Percentiles rank a stretch among this genome's conserved stretches.
Conservation (phyloP, 2,797 vertebrate species). For the Notamacropus eugenii region DNA sequence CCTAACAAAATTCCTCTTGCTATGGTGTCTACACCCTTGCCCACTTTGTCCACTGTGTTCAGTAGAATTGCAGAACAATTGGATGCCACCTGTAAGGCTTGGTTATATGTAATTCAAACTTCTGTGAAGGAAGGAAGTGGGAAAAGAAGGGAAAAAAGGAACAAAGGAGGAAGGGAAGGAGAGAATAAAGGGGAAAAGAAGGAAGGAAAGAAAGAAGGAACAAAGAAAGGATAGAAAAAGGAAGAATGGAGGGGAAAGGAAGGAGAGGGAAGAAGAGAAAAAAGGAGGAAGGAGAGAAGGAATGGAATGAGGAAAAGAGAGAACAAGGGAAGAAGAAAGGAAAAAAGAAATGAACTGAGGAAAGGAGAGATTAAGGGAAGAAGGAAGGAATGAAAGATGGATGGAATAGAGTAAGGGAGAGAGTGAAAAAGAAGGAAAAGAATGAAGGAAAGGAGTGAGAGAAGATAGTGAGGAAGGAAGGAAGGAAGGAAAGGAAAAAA, state of each 20-base stretch:
- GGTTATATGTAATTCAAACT: background rate
- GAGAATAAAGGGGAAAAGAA: too few relatives aligned
- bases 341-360: background rate
- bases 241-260: too few relatives aligned
- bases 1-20: background rate
- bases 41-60: background rate
- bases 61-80: background rate
- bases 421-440: background rate
- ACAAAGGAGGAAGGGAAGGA: too few relatives aligned
- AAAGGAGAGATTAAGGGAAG: background rate
- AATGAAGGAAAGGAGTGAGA: too few relatives aligned
- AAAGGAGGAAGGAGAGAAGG: background rate
- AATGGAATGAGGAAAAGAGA: too few relatives aligned
- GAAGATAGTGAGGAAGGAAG: background rate
- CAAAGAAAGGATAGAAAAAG: too few relatives aligned
- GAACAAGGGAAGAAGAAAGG: too few relatives aligned
- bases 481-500: too few relatives aligned
- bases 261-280: background rate
- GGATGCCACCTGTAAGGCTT: background rate
- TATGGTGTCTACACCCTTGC: background rate
- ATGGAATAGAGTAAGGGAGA: too few relatives aligned
- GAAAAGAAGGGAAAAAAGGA: too few relatives aligned
- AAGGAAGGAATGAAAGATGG: too few relatives aligned
- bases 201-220: too few relatives aligned
- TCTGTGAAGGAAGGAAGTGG: background rate